A percentile compares a stretch with the other conserved stretches of the same genome.
Evolutionary conservation across 1,140 invertebrate genomes (phyloP).

Genomic region (Protaetia brevitarsis): DNA sequence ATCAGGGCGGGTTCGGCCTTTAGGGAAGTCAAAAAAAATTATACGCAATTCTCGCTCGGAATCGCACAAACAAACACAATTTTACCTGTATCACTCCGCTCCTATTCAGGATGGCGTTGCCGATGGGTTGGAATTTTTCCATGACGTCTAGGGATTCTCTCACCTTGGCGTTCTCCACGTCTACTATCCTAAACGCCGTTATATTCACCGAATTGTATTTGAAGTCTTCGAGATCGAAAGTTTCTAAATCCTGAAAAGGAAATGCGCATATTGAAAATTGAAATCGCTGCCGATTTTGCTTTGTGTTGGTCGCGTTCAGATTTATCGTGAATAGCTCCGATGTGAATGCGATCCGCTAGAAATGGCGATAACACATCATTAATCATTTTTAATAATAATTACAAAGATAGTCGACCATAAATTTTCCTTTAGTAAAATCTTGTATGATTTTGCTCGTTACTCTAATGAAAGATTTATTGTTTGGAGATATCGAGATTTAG

Average conservation of each 20-base stretch:
- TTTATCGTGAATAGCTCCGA: not conserved
- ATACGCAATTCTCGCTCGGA: not conserved
- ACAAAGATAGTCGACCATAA: too few species aligned
- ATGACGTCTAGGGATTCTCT: constrained; percentile 76
- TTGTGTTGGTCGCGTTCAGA: not conserved
- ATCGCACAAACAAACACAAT: constrained; percentile 4
- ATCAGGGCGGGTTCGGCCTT: constrained; percentile 89
- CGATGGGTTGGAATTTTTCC: constrained; percentile 83
- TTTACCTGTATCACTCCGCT: constrained; percentile 70
- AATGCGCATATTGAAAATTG: not conserved
- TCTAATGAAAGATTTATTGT: too few species aligned
- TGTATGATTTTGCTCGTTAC: too few species aligned
- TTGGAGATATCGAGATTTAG: too few species aligned
- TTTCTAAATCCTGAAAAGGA: constrained; percentile 74
- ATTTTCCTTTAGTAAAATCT: too few species aligned
- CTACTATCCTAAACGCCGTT: constrained; percentile 84
- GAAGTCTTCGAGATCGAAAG: constrained; percentile 89
- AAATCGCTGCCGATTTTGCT: not conserved
- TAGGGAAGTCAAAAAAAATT: constrained; percentile 38
- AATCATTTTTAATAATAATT: too few species aligned
- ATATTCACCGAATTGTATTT: constrained; percentile 93
- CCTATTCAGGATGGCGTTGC: constrained; percentile 73
- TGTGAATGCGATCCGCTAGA: too few species aligned
- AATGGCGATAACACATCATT: too few species aligned
- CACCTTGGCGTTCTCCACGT: constrained; percentile 73